Percentiles rank a stretch among this genome's conserved stretches.
phyloP scores from a whole-genome alignment of 2,113 vertebrate genomes.

The Smithornis capensis region DNA sequence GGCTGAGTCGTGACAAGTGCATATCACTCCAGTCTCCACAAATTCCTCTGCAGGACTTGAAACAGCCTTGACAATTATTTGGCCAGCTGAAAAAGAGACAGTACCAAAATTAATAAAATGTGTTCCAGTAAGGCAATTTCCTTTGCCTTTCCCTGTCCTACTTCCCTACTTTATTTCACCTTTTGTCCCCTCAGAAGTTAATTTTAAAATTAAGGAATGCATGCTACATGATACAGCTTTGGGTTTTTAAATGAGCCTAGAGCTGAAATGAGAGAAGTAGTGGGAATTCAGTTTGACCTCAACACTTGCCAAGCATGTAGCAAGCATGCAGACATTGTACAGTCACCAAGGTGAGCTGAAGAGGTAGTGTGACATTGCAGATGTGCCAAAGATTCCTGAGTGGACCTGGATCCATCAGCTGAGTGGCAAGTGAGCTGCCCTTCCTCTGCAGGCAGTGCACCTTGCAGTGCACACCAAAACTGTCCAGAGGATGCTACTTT shows the following conservation, averaged over 20 bases:
- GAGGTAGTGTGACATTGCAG: not conserved
- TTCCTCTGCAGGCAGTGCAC: not conserved
- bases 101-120: constrained; percentile 65
- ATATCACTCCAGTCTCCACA: not conserved
- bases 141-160: constrained; percentile 37
- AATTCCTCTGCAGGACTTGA: constrained; percentile 40
- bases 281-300: constrained; percentile 21
- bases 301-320: not conserved
- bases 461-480: not conserved
- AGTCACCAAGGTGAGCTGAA: not conserved
- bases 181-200: constrained; percentile 53
- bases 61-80: constrained; percentile 28
- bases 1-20: constrained; percentile 16
- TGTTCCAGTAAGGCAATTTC: constrained; percentile 64
- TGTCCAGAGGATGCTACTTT: not conserved
- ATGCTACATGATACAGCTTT: constrained; percentile 39
- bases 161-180: constrained; percentile 43
- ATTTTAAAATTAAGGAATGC: constrained; percentile 43
- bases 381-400: not conserved
- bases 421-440: not conserved
- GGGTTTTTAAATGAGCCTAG: constrained; percentile 6
- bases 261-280: constrained; percentile 37
- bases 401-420: not conserved
- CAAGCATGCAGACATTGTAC: not conserved
- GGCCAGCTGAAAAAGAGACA: constrained; percentile 51